Base-by-base conservation (phyloP, 2,113 vertebrate species). In the Sylvietta virens region DNA sequence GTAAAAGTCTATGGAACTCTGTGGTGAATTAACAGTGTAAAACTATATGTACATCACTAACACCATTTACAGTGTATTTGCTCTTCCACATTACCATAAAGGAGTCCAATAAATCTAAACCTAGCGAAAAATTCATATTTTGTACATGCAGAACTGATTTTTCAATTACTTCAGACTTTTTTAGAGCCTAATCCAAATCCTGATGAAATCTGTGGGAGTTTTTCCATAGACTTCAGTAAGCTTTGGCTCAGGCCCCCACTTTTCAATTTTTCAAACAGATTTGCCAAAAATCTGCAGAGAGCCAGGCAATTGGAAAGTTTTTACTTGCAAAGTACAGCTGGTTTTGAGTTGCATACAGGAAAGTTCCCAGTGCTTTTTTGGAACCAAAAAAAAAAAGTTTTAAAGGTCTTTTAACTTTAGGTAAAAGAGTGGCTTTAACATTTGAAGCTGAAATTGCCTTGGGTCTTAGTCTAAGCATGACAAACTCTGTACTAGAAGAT, bases 181-280 rank as follows among this genome's bases (percentile, higher is more conserved):
- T 95, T 44, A 83, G 74, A 73, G 72, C 87, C 88, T 83, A 78
- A 71, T 97, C 92, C 93, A 96, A 93, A 93, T 77, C 85, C 92
- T 96, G 92, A 95, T 97, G 93, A 97, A 95, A 96, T 95, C 90
- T 91, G 57, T 91, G 82, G 94, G 94, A 96, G 60, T 93, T 94
- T 96, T 96, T 97, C 94, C 95, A 86, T 71, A 45, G 81, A 67
- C 67, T 90, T 95, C 87, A 96, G 79, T 88, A 88, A 96, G 69
- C 56, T 96, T 95, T 97, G 95, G 94, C 94, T 95, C 79, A 61
- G 60, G 31, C 27, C n/a, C 15, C 9, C 30, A 11, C 27, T 92
- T 91, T 95, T 93, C 92, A 93, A 44, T 93, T 85, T 95, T 95
- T 92, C 71, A 73, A 77, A 83, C 7, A 81, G 81, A 90, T 86